Conservation (phyloP, 2,888 invertebrate genomes). For the Agriotes lineatus region DNA sequence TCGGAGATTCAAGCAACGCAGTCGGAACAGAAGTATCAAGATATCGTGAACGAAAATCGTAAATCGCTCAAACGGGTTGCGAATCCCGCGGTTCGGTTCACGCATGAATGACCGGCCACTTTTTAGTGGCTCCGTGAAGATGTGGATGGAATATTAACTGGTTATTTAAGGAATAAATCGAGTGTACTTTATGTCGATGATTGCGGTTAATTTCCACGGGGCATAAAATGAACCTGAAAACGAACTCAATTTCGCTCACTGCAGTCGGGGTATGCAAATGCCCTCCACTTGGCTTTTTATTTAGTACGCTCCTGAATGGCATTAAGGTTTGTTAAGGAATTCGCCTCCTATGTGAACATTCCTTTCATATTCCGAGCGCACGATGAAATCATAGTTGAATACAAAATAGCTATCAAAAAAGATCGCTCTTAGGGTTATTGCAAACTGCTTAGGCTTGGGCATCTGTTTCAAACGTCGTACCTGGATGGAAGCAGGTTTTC, state of each 20-base stretch:
- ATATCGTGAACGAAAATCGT: slow-evolving; percentile 61
- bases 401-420: too few species aligned
- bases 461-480: too few species aligned
- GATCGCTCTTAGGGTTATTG: too few species aligned
- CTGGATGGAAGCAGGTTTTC: too few species aligned
- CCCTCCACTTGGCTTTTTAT: not conserved
- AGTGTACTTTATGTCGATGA: slow-evolving; percentile 40
- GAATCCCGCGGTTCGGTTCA: slow-evolving; percentile 51
- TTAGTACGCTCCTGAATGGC: not conserved
- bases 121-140: slow-evolving; percentile 48
- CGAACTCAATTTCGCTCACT: slow-evolving; percentile 22
- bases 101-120: slow-evolving; percentile 53
- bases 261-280: not conserved
- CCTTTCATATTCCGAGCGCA: too few species aligned
- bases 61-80: slow-evolving; percentile 53
- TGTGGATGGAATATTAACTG: slow-evolving; percentile 48
- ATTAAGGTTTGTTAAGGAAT: too few species aligned
- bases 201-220: slow-evolving; percentile 40
- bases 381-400: too few species aligned
- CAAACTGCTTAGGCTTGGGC: too few species aligned
- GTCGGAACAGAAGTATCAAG: slow-evolving; percentile 53
- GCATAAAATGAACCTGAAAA: slow-evolving; percentile 30
- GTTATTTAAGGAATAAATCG: slow-evolving; percentile 44
- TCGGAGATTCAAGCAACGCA: slow-evolving; percentile 5
- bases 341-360: too few species aligned